These are phyloP conservation scores for Rhinoderma darwinii DNA, from an alignment of 2,113 vertebrate species.

Conservation along the genomic window DNA sequence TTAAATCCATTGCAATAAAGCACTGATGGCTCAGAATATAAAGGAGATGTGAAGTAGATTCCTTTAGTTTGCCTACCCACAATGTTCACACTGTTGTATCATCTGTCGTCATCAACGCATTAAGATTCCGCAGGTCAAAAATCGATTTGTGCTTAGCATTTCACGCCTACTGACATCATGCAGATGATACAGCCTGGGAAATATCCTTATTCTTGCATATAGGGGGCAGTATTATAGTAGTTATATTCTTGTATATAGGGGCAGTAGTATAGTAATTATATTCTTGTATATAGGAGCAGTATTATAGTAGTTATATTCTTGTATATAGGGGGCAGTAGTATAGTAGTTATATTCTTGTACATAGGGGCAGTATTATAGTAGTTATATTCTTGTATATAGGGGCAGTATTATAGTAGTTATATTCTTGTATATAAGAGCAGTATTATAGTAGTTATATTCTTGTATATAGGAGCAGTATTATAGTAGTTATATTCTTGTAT, in stretches of 20 bases:
- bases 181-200: no score
- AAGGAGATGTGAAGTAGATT: no score
- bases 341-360: neutral
- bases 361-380: neutral
- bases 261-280: constrained; percentile 12
- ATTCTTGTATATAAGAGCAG: neutral
- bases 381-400: neutral
- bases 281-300: neutral
- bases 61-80: no score
- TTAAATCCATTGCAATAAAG: neutral
- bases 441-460: constrained; percentile 1
- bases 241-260: neutral
- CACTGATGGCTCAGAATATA: no score
- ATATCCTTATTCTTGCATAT: neutral
- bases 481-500: no score
- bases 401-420: neutral
- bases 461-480: neutral
- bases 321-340: neutral
- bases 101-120: neutral
- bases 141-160: no score
- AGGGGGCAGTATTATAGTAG: neutral
- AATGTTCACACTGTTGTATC: neutral
- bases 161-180: no score
- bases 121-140: neutral
- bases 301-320: constrained; percentile 1